Base-by-base conservation (phyloP, 2,113 vertebrate genomes). In the Psettodes erumei region DNA sequence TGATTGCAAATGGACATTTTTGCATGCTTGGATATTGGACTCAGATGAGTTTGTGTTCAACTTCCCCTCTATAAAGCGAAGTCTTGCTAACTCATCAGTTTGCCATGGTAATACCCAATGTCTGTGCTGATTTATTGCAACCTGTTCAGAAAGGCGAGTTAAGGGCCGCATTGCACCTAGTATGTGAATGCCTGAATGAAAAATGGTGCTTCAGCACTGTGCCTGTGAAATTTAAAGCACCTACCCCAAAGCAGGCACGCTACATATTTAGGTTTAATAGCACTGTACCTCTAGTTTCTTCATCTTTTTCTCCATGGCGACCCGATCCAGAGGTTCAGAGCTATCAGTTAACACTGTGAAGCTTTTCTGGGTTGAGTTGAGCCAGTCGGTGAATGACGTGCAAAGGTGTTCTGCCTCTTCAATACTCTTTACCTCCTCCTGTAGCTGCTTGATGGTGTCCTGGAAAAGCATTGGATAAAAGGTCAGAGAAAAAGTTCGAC, bases 401-500 rank as follows among this genome's bases (percentile, higher is more conserved):
- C 97, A 95, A 66, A 96, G 93, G 12, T 91, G 86, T 40, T 96
- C 96, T 2, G 97, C 95, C 77, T 98, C 97, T 19, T 96, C 94
- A 21, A 98, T 93, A 85, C 92, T 95, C 75, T 86, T 95, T 66
- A 96, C 91, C 88, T 99, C 98, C 83, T 99, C 96, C 84, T 97
- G 95, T 30, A 99, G 90, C 81, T 95, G 95, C 83, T 97, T 97
- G 67, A 96, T 92, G 89, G 95, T 95, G 64, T 98, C 98, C 98
- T 99, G 75, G 65, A 81, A 80, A 55, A 40, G 35, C 1, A 64
- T 37, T 10, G 18, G 15, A 71, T n/a, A 0, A 25, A 38, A 67
- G 3, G 19, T 61, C 27, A 81, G 28, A 56, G n/a, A 15, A 18
- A n/a, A 27, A 62, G 21, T 15, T 72, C 2, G 10, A 45, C 3